phyloP scores from a whole-genome alignment of 1,140 invertebrate genomes.

The Leptopilina clavipes region DNA sequence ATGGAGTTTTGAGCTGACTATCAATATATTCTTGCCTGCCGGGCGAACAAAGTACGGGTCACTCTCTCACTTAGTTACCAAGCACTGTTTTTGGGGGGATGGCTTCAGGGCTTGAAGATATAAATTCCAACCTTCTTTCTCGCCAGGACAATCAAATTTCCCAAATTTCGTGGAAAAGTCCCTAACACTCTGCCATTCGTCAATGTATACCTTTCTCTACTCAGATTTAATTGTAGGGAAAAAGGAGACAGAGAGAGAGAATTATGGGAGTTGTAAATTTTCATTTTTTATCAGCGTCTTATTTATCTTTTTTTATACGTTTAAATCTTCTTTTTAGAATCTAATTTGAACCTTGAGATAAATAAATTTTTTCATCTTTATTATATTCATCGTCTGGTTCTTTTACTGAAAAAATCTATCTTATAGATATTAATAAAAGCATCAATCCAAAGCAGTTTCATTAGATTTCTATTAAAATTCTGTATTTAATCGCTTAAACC shows the following conservation, averaged over 20 bases:
- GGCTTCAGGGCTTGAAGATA: slow-evolving; percentile 52
- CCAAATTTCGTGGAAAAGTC: slow-evolving; percentile 37
- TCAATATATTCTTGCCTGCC: slow-evolving; percentile 74
- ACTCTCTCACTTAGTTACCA: slow-evolving; percentile 72
- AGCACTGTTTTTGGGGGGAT: slow-evolving; percentile 36
- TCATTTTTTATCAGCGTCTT: not conserved
- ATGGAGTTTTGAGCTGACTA: slow-evolving; percentile 76
- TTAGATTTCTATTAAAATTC: too few relatives aligned
- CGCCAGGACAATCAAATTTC: slow-evolving; percentile 40
- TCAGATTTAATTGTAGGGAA: not conserved
- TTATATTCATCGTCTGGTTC: too few relatives aligned
- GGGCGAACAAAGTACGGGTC: slow-evolving; percentile 70
- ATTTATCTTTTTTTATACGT: not conserved
- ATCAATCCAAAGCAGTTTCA: too few relatives aligned
- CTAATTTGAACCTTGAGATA: too few relatives aligned
- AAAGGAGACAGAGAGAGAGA: not conserved
- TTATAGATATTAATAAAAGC: too few relatives aligned
- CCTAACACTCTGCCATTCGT: slow-evolving; percentile 14
- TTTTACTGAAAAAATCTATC: too few relatives aligned
- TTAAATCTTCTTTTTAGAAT: too few relatives aligned
- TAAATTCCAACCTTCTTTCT: slow-evolving; percentile 59
- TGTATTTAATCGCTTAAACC: too few relatives aligned
- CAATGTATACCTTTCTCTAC: not conserved
- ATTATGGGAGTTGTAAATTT: not conserved
- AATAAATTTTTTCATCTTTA: too few relatives aligned